Evolutionary conservation across 1,140 invertebrate species (phyloP).

Genomic region (Ostrea denselamellosa): DNA sequence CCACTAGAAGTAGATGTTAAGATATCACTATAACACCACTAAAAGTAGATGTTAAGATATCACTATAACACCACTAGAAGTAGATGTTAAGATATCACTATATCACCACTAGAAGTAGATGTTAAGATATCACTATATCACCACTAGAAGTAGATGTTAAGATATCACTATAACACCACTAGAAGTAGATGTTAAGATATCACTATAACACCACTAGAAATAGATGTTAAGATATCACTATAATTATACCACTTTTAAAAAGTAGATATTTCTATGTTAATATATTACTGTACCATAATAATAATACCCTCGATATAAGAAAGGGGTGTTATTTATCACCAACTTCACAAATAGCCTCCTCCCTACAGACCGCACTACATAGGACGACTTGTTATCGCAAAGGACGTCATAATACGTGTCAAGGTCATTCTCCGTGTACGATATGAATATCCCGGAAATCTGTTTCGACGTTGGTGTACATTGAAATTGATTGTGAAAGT

Average conservation of each 20-base stretch:
- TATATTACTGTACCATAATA: background rate
- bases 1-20: background rate
- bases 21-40: background rate
- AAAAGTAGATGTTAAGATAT: too few relatives aligned
- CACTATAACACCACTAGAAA: background rate
- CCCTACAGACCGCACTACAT: background rate
- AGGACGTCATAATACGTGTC: conserved; percentile 6
- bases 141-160: too few relatives aligned
- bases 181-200: background rate
- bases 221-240: background rate
- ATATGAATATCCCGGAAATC: background rate
- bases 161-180: background rate
- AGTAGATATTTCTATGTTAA: background rate
- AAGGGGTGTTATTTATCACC: background rate
- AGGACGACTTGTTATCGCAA: conserved; percentile 9
- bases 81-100: background rate
- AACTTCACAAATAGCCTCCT: conserved; percentile 7
- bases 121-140: background rate
- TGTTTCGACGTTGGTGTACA: background rate
- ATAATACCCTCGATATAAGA: background rate
- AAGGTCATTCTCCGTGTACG: background rate
- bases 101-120: background rate
- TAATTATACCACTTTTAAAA: background rate
- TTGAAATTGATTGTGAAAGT: background rate
- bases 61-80: background rate